These are phyloP conservation scores for Telenomus remus DNA, from an alignment of 1,140 invertebrate species.

Conservation along the genomic window DNA sequence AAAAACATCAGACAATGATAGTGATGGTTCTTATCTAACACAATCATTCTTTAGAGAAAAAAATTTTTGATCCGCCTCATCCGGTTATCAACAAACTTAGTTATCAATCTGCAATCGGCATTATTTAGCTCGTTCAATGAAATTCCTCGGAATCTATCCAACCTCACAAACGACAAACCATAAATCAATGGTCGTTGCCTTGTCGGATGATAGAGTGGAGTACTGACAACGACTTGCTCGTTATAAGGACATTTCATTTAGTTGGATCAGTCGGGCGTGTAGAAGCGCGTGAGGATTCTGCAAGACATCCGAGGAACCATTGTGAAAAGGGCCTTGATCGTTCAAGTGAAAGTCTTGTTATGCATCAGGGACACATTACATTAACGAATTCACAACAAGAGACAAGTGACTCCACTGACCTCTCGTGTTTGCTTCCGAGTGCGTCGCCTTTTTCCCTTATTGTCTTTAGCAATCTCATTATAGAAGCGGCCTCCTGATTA, in stretches of 20 bases:
- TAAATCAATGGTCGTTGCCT: constrained; percentile 42
- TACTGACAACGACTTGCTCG: constrained; percentile 29
- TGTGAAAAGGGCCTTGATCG: constrained; percentile 49
- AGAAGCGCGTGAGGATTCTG: constrained; percentile 51
- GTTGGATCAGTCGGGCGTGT: constrained; percentile 10
- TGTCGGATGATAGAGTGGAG: constrained; percentile 35
- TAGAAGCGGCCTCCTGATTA: constrained; percentile 26
- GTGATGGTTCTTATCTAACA: no score
- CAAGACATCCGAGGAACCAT: constrained; percentile 28
- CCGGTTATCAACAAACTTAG: constrained; percentile 32
- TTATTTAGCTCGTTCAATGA: constrained; percentile 34
- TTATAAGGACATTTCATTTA: no score
- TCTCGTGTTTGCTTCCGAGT: constrained; percentile 37
- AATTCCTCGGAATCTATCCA: constrained; percentile 37
- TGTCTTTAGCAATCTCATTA: constrained; percentile 27
- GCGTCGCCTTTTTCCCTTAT: constrained; percentile 20
- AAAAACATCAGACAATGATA: no score
- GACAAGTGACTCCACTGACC: constrained; percentile 15
- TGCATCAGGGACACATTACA: constrained; percentile 57
- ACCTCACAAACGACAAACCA: background rate
- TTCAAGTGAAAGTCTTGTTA: constrained; percentile 60
- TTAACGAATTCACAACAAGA: constrained; percentile 50
- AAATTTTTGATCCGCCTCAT: background rate
- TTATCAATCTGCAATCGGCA: constrained; percentile 39
- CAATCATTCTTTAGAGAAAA: no score